phyloP scores from a whole-genome alignment of 2,113 vertebrate genomes.

The Tretioscincus oriximinensis region DNA sequence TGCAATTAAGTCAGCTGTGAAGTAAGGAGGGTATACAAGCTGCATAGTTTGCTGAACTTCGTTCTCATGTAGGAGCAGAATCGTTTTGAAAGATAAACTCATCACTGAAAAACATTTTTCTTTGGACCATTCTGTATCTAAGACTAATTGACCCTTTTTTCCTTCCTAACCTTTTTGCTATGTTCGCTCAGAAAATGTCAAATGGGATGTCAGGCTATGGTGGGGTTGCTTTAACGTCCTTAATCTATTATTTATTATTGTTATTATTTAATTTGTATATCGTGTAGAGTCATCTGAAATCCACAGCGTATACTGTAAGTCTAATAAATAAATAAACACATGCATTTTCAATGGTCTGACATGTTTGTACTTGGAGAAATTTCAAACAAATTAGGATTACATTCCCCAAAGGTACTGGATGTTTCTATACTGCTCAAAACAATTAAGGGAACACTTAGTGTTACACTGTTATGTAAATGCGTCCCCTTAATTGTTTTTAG shows the following conservation, averaged over 20 bases:
- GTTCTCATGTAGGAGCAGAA: neutral
- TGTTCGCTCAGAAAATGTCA: neutral
- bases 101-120: neutral
- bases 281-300: too few species aligned
- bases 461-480: too few species aligned
- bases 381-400: neutral
- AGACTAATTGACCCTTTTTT: neutral
- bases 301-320: too few species aligned
- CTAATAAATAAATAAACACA: too few species aligned
- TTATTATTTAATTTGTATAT: too few species aligned
- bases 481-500: too few species aligned
- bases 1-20: constrained; percentile 22
- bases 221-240: too few species aligned
- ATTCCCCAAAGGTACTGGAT: neutral
- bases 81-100: constrained; percentile 2
- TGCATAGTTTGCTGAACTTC: neutral
- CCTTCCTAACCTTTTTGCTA: too few species aligned
- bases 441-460: too few species aligned
- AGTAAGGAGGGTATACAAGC: constrained; percentile 12
- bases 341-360: neutral
- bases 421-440: too few species aligned
- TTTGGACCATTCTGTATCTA: neutral
- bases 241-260: too few species aligned
- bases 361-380: neutral
- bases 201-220: neutral